Base-by-base conservation (phyloP, 1,140 invertebrate species). In the Drosophila persimilis region DNA sequence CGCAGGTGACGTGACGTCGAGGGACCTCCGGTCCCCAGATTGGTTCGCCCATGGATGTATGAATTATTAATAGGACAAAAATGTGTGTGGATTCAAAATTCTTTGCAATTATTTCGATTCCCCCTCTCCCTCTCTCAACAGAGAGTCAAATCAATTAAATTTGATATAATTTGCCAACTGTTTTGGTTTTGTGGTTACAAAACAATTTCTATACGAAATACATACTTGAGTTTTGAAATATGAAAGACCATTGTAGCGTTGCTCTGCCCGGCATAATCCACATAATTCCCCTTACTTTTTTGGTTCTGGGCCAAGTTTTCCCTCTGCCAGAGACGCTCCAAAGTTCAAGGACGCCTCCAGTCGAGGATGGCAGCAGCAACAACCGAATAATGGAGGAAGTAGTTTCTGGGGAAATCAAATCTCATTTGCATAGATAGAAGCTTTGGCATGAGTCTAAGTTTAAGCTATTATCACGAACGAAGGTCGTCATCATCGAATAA, bases 91-190 rank as follows among this genome's bases (percentile, higher is more conserved):
- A 46, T 45, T 45, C 29, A 70, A 70, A 58, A 44, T 53, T 47
- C 17, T 53, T 7, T 29, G 67, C 45, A 53, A 48, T 45, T 63
- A 72, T 73, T 45, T 44, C 13, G 35, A 41, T 41, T 45, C 5
- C 50, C 17, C 11, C 15, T 4, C 2, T 11, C 11, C 1, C 24
- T 26, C 5, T 26, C 24, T 6, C 24, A 6, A 5, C 26, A 17
- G 13, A 50, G 1, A 46, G 61, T 67, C 58, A 63, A 61, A 75
- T 80, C 77, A 84, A 84, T 84, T 84, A 84, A 85, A 69, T 76
- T 80, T 84, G 80, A 85, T 67, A 80, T 85, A 50, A 56, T 61
- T 62, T 58, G 48, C 47, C 80, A 80, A 64, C 61, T 84, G 70
- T 51, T 47, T 51, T 47, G 22, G 52, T 8, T 26, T 24, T 24